Evolutionary conservation across 92 coral and sea anemone species (phyloP).

Genomic region (Palythoa grandis): DNA sequence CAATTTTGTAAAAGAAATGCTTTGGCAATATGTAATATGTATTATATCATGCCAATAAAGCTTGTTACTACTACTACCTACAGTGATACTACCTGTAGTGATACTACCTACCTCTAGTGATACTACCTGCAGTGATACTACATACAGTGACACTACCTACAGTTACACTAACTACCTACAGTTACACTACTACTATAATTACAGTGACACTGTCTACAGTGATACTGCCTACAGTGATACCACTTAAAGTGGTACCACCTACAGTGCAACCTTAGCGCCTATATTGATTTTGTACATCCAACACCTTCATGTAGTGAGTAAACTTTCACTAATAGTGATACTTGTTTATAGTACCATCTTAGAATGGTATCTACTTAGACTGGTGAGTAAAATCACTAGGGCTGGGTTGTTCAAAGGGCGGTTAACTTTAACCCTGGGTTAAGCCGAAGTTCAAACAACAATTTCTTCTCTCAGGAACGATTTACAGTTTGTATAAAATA

Average conservation of each 20-base stretch:
- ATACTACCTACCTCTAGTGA: not conserved
- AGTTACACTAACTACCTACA: not conserved
- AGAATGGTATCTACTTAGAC: not conserved
- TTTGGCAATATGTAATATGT: no score
- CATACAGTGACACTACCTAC: not conserved
- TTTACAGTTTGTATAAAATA: no score
- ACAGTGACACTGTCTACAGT: not conserved
- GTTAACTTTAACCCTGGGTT: no score
- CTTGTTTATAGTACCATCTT: not conserved
- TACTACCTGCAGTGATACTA: not conserved
- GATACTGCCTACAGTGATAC: not conserved
- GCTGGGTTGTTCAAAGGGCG: no score
- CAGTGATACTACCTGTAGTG: slow-evolving; percentile 1
- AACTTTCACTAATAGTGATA: not conserved
- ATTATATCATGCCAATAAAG: no score
- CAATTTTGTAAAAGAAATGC: no score
- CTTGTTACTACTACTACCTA: not conserved
- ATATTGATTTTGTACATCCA: not conserved
- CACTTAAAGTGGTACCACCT: not conserved
- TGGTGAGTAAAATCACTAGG: no score
- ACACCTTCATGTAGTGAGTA: no score
- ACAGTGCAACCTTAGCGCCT: not conserved
- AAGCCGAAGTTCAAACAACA: no score
- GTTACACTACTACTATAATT: not conserved
- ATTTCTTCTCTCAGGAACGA: no score